Percentiles rank a stretch among this genome's conserved stretches.
phyloP scores from a whole-genome alignment of 2,797 vertebrate genomes.

The Xerus rutilus region DNA sequence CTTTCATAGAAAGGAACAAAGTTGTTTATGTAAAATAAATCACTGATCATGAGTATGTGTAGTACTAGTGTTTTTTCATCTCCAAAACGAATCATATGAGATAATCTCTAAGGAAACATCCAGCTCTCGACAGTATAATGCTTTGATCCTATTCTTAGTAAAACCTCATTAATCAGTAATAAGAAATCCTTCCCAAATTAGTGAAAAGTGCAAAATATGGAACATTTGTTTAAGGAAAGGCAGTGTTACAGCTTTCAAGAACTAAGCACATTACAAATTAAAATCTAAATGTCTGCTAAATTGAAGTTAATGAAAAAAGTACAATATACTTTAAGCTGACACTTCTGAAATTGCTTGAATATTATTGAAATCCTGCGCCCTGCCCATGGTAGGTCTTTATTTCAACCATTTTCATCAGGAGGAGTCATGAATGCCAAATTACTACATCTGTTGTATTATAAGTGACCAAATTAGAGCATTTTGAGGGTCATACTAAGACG shows the following conservation, averaged over 20 bases:
- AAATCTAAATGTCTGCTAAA: conserved; percentile 75
- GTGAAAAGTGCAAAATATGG: conserved; percentile 73
- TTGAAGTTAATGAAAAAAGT: conserved; percentile 74
- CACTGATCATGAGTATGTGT: not conserved
- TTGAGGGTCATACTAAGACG: not conserved
- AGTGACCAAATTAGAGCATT: not conserved
- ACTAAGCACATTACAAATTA: conserved; percentile 67
- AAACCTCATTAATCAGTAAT: conserved; percentile 83
- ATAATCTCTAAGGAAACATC: conserved; percentile 58
- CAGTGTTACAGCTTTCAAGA: conserved; percentile 51
- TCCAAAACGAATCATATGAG: conserved; percentile 58
- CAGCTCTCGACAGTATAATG: conserved; percentile 22
- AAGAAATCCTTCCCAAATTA: conserved; percentile 79
- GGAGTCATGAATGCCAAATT: conserved; percentile 6
- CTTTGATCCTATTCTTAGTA: conserved; percentile 82
- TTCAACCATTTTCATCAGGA: conserved; percentile 62
- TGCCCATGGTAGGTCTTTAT: not conserved
- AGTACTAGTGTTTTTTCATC: conserved; percentile 23
- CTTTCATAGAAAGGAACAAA: conserved; percentile 4
- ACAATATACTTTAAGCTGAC: conserved; percentile 17
- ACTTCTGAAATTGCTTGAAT: not conserved
- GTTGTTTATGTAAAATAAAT: conserved; percentile 11
- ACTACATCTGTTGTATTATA: not conserved
- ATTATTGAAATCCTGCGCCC: conserved; percentile 6
- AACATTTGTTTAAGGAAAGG: conserved; percentile 71